Evolutionary conservation across 2,888 invertebrate species (phyloP).

Genomic region (Alloscopus bannaensis): DNA sequence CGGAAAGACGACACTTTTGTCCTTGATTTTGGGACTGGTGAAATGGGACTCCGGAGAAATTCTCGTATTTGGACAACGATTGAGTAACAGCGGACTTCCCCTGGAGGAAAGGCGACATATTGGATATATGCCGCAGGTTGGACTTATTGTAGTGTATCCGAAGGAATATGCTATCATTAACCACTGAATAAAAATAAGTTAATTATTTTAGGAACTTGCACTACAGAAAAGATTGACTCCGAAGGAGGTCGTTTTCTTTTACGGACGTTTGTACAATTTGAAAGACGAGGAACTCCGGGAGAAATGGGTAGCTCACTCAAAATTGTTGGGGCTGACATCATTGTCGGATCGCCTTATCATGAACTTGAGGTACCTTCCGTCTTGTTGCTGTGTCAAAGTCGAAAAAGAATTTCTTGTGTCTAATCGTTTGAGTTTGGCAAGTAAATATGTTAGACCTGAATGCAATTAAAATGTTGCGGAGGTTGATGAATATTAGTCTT

Average conservation of each 20-base stretch:
- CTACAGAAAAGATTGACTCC: conserved; percentile 60
- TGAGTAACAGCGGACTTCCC: conserved; percentile 75
- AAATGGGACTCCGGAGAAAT: conserved; percentile 75
- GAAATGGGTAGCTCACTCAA: conserved; percentile 12
- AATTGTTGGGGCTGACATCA: too few species aligned
- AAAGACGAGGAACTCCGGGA: conserved; percentile 26
- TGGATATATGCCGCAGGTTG: conserved; percentile 76
- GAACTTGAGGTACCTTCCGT: conserved; percentile 40
- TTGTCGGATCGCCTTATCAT: too few species aligned
- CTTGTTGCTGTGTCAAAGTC: background rate
- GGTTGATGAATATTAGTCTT: too few species aligned
- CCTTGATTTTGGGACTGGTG: conserved; percentile 76
- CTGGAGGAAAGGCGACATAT: conserved; percentile 76
- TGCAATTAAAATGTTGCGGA: too few species aligned
- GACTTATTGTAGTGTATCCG: too few species aligned
- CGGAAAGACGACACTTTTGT: conserved; percentile 77
- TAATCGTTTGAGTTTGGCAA: conserved; percentile 1
- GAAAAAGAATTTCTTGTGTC: too few species aligned
- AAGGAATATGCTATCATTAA: too few species aligned
- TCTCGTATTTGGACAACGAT: conserved; percentile 75
- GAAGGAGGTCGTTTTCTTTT: conserved; percentile 54
- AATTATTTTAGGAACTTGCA: conserved; percentile 26
- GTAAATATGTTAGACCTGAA: too few species aligned
- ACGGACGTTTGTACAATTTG: conserved; percentile 54
- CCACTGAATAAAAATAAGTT: background rate